Evolutionary conservation across 2,113 vertebrate species (phyloP), one percentile per base, ranked within the genome.

Genomic region (Terrapene triunguis): DNA sequence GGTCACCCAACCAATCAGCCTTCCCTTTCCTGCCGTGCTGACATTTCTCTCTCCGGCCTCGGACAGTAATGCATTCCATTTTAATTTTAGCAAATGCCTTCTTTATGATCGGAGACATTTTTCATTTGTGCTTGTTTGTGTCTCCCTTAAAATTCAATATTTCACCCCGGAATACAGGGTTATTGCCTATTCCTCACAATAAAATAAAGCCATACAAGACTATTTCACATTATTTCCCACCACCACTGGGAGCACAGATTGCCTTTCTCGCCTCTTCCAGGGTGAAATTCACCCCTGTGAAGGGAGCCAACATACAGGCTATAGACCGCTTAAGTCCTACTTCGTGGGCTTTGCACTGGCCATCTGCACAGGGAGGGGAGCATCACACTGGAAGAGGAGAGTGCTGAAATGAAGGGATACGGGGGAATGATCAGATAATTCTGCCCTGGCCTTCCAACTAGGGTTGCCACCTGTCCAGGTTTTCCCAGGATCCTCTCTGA

Each of bases 121-220:
- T 93, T 98, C 95, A 96, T 97, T 97, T 96, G 95, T 92, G 94
- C 90, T 88, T 92, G 94, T 96, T 97, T 97, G 97, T 93, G 89
- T 95, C 95, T 94, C 95, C 96, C 88, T 97, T 96, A 94, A 92
- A 96, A 97, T 93, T 87, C 95, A 94, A 48, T 97, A 95, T 96
- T 96, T 97, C 95, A 94, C 79, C 87, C 29, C 48, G 65, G 87
- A 83, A 92, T 59, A 80, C 76, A 25, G 8, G 48, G 50, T 59
- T 94, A 88, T 88, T 82, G 89, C 92, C 85, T 88, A 47, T 92
- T 95, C 50, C 83, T 96, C 91, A 93, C 89, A 95, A 94, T 92
- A 96, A 96, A 94, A 81, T 72, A 65, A 21, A 74, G 89, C 96
- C 83, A 65, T 97, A 96, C 24, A 22, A 89, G 89, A 93, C 95